phyloP scores from a whole-genome alignment of 2,797 vertebrate genomes.

The Momotus momota region DNA sequence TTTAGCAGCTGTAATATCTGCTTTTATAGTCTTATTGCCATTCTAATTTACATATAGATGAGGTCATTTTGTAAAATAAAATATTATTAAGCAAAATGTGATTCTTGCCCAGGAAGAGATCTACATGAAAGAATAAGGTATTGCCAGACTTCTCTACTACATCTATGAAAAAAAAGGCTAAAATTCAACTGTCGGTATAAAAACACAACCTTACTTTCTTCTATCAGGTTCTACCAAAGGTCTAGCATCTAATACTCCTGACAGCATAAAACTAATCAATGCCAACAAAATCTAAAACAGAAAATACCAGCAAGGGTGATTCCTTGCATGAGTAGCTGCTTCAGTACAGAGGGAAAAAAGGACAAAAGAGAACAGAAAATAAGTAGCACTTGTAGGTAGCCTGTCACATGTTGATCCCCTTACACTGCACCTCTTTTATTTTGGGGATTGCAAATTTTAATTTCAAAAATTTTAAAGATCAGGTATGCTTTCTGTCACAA shows the following conservation, averaged over 20 bases:
- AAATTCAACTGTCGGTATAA: not conserved
- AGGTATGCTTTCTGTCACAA: not conserved
- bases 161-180: not conserved
- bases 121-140: not conserved
- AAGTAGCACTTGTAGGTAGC: not conserved
- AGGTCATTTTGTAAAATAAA: not conserved
- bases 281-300: not conserved
- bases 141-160: not conserved
- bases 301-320: not conserved
- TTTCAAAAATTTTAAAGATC: not conserved
- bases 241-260: not conserved
- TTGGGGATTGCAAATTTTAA: not conserved
- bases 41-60: not conserved
- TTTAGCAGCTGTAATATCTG: not conserved
- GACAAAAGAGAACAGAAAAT: not conserved
- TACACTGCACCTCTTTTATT: not conserved
- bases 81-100: not conserved
- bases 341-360: not conserved
- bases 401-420: not conserved
- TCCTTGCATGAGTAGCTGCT: not conserved
- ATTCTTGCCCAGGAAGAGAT: not conserved
- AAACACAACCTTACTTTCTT: not conserved
- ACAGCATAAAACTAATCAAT: not conserved
- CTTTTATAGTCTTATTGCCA: not conserved
- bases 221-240: not conserved